Conservation (phyloP, 2,888 invertebrate species). For the Drosophila paracracens region DNA sequence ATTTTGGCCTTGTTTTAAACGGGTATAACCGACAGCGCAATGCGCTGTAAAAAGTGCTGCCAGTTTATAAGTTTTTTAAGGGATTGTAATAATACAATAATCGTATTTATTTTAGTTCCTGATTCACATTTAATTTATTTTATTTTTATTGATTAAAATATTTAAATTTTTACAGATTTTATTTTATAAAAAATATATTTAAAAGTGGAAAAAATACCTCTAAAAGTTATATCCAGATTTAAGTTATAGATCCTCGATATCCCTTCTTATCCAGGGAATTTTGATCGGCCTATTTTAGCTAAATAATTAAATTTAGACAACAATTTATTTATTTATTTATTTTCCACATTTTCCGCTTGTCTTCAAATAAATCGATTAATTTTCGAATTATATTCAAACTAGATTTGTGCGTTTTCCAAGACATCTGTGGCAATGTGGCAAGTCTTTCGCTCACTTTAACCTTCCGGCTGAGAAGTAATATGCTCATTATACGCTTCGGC, state of each 20-base stretch:
- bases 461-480: not conserved
- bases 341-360: fast-evolving
- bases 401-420: not conserved
- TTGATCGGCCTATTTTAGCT: not conserved
- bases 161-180: not conserved
- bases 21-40: not conserved
- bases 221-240: not conserved
- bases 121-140: not conserved
- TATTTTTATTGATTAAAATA: not conserved
- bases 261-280: not conserved
- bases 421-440: not conserved
- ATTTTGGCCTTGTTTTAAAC: fast-evolving
- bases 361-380: not conserved
- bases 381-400: not conserved
- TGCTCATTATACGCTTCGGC: not conserved
- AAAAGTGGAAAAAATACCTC: not conserved
- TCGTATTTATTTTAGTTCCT: not conserved
- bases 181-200: not conserved
- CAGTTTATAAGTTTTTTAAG: not conserved
- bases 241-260: not conserved
- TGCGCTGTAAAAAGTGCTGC: not conserved
- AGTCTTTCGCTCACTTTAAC: no score
- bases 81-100: no score
- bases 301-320: not conserved
- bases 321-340: no score